Percentiles rank a stretch among this genome's conserved stretches.
Conservation (phyloP, 2,113 vertebrate species). For the Nyctibius bracteatus region DNA sequence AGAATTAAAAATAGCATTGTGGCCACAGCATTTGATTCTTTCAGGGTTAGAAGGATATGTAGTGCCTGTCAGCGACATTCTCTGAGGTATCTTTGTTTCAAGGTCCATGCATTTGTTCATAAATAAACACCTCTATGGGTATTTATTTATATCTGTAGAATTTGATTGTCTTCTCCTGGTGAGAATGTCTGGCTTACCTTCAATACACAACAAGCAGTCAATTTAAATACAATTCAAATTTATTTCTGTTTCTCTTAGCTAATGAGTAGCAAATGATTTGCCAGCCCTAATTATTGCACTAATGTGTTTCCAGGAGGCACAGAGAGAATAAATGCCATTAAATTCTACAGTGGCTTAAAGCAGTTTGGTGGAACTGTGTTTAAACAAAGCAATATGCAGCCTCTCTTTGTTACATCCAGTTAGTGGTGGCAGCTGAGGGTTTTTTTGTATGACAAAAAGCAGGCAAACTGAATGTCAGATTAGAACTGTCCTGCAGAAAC, state of each 20-base stretch:
- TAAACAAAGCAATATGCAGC: not conserved
- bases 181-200: slow-evolving; percentile 23
- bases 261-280: slow-evolving; percentile 21
- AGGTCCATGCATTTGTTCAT: not conserved
- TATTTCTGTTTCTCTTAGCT: slow-evolving; percentile 8
- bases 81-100: not conserved
- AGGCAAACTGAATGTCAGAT: not conserved
- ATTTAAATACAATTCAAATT: not conserved
- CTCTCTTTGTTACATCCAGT: not conserved
- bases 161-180: not conserved
- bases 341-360: not conserved
- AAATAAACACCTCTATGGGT: not conserved
- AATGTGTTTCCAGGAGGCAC: slow-evolving; percentile 15
- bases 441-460: not conserved
- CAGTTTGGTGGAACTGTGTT: not conserved
- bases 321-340: not conserved
- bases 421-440: not conserved
- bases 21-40: not conserved
- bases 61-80: not conserved
- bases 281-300: not conserved
- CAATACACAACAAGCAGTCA: not conserved
- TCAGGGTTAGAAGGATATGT: not conserved
- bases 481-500: not conserved
- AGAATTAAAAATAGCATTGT: not conserved
- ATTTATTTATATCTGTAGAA: not conserved